phyloP scores from a whole-genome alignment of 2,113 vertebrate genomes.

The Platichthys flesus region DNA sequence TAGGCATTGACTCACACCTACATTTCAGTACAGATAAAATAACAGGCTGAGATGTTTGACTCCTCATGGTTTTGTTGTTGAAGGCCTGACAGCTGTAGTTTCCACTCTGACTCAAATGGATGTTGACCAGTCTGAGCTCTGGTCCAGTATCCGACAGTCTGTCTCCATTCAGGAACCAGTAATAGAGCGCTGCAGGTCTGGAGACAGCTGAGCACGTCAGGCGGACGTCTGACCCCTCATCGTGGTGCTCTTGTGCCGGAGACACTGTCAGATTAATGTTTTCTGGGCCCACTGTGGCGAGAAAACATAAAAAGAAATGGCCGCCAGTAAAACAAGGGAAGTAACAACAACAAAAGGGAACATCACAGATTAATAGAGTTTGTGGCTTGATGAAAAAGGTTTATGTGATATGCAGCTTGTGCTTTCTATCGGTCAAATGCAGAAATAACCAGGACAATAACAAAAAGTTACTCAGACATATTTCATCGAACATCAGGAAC shows the following conservation, averaged over 20 bases:
- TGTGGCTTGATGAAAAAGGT: not conserved
- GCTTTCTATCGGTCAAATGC: too few species aligned
- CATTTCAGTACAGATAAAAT: constrained; percentile 46
- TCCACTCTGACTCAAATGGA: constrained; percentile 63
- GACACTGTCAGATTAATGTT: constrained; percentile 16
- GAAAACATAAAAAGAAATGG: not conserved
- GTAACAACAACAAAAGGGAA: not conserved
- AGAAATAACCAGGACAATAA: too few species aligned
- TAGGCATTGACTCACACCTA: constrained; percentile 31
- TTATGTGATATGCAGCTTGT: too few species aligned
- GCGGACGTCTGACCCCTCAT: constrained; percentile 46
- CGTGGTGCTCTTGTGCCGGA: constrained; percentile 16
- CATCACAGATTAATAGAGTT: too few species aligned
- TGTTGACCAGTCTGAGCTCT: constrained; percentile 55
- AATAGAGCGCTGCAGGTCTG: constrained; percentile 48
- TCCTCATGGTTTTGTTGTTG: constrained; percentile 62
- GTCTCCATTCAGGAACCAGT: constrained; percentile 60
- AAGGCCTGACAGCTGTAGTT: constrained; percentile 67
- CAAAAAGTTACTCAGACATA: too few species aligned
- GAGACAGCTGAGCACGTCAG: constrained; percentile 67
- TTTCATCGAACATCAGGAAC: not conserved
- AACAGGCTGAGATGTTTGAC: constrained; percentile 36
- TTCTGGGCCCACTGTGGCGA: constrained; percentile 63
- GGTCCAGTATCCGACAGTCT: constrained; percentile 25
- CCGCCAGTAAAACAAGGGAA: not conserved